These are phyloP conservation scores for Malaclemys terrapin DNA, from an alignment of 2,113 vertebrate genomes.

Conservation along the genomic window DNA sequence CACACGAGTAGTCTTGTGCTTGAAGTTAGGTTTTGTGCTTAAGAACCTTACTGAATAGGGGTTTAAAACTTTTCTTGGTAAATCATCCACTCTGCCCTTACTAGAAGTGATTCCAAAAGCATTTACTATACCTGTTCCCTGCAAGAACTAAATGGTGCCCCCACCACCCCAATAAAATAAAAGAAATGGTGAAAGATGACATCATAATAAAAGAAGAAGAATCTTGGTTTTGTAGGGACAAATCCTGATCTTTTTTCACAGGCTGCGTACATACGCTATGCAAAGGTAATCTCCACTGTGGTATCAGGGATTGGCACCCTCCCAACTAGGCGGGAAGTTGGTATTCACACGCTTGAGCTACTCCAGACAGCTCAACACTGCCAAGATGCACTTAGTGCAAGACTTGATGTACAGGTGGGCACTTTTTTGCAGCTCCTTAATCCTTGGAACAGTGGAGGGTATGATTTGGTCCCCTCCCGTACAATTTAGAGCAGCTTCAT, in stretches of 20 bases:
- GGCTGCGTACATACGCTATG: neutral
- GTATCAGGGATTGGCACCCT: no score
- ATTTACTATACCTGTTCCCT: neutral
- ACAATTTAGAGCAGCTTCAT: neutral
- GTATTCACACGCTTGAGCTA: no score
- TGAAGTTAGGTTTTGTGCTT: neutral
- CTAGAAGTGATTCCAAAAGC: neutral
- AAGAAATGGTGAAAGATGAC: neutral
- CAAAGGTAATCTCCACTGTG: neutral
- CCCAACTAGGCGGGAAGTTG: no score
- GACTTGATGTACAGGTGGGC: no score
- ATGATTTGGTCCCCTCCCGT: neutral
- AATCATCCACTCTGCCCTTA: neutral
- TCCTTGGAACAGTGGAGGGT: neutral
- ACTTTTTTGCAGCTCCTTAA: neutral
- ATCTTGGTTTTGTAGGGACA: neutral
- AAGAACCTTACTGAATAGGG: neutral
- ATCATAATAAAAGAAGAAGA: fast-evolving
- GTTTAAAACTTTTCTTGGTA: neutral
- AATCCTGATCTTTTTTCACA: neutral
- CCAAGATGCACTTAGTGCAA: neutral
- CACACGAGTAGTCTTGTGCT: neutral
- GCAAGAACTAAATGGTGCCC: neutral
- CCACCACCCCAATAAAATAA: neutral
- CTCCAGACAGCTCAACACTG: no score